phyloP scores from a whole-genome alignment of 2,888 invertebrate genomes.

The Piscicola geometra region DNA sequence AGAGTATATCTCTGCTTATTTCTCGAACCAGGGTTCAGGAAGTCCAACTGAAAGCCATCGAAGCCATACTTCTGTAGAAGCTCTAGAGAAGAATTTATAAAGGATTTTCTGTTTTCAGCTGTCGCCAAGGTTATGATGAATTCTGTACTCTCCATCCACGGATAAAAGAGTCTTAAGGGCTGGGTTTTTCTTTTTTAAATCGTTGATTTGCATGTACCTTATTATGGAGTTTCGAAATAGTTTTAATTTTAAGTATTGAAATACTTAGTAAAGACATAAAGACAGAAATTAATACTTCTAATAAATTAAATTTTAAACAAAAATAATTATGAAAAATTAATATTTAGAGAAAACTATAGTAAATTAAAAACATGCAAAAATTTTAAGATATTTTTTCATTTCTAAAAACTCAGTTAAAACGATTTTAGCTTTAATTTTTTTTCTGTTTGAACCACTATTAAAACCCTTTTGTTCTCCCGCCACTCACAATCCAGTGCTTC shows the following conservation, averaged over 20 bases:
- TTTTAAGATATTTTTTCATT: too few relatives aligned
- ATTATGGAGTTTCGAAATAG: too few relatives aligned
- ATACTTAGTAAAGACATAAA: too few relatives aligned
- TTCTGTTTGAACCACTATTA: too few relatives aligned
- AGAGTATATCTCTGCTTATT: conserved; percentile 47
- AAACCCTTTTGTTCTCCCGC: neutral
- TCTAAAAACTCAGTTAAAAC: too few relatives aligned
- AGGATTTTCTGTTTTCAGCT: conserved; percentile 15
- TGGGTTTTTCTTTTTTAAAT: conserved; percentile 62
- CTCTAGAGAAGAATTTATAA: conserved; percentile 43
- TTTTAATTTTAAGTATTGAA: too few relatives aligned
- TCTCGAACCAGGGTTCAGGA: conserved; percentile 73
- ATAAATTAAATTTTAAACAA: too few relatives aligned
- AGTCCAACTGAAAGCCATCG: conserved; percentile 80
- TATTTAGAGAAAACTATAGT: too few relatives aligned
- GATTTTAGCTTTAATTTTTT: too few relatives aligned
- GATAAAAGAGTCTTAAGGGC: conserved; percentile 78
- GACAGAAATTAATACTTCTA: too few relatives aligned
- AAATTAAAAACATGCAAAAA: too few relatives aligned
- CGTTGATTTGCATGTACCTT: conserved; percentile 71
- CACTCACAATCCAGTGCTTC: conserved; percentile 51
- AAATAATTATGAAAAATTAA: too few relatives aligned
- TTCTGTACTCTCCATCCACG: conserved; percentile 79
- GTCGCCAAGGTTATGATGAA: conserved; percentile 44
- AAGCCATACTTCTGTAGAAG: conserved; percentile 60